phyloP scores from a whole-genome alignment of 2,113 vertebrate species.

The Percopsis transmontana region DNA sequence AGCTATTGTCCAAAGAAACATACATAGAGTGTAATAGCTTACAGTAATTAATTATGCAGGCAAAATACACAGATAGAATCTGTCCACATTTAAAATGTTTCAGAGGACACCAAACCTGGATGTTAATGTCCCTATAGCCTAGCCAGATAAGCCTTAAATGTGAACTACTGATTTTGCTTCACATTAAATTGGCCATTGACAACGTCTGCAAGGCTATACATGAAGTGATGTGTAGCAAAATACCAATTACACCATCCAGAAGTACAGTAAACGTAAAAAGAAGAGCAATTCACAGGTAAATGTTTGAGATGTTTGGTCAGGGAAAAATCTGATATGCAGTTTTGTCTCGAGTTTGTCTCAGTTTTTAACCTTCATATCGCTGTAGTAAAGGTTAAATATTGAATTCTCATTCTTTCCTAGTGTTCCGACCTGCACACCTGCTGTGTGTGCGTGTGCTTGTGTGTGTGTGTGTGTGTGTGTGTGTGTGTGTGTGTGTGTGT shows the following conservation, averaged over 20 bases:
- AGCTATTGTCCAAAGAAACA: not conserved
- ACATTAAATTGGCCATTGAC: not conserved
- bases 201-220: not conserved
- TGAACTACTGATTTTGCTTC: not conserved
- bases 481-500: conserved; percentile 14
- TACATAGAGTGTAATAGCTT: too few species aligned
- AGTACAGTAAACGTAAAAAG: not conserved
- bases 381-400: not conserved
- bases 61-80: too few species aligned
- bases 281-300: too few species aligned
- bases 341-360: not conserved
- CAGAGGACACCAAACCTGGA: too few species aligned
- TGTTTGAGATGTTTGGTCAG: too few species aligned
- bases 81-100: too few species aligned
- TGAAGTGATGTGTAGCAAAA: not conserved
- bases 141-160: not conserved
- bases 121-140: not conserved
- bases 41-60: too few species aligned
- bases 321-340: not conserved
- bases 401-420: not conserved
- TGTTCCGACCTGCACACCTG: conserved; percentile 28
- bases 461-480: not conserved
- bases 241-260: not conserved
- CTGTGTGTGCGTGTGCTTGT: not conserved
- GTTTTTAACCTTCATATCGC: not conserved